Conservation (phyloP, 2,113 vertebrate species). For the Myrmecobius fasciatus region DNA sequence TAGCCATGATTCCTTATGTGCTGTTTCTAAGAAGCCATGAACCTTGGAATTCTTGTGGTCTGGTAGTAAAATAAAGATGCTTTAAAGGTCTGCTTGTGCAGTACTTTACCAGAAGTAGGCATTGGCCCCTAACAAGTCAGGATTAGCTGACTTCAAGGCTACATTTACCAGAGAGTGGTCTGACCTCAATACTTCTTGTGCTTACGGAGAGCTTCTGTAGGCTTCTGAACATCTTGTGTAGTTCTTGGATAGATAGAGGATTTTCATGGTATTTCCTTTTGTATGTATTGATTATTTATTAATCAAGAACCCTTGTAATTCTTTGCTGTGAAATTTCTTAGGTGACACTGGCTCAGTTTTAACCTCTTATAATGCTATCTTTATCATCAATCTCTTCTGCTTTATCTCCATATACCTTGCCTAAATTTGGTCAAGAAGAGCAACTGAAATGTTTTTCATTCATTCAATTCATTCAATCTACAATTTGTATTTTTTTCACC, state of each 20-base stretch:
- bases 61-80: neutral
- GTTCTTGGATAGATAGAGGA: neutral
- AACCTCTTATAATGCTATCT: neutral
- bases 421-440: neutral
- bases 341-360: neutral
- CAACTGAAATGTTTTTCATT: too few species aligned
- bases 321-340: neutral
- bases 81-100: neutral
- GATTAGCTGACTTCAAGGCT: neutral
- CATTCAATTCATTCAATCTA: neutral
- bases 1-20: neutral
- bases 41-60: conserved; percentile 7
- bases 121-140: too few species aligned
- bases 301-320: neutral
- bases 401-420: neutral
- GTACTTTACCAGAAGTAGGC: neutral
- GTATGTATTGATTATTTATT: neutral
- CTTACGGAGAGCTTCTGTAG: neutral
- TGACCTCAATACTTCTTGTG: neutral
- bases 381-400: neutral
- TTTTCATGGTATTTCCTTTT: neutral
- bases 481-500: neutral
- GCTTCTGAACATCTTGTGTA: neutral
- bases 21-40: conserved; percentile 10
- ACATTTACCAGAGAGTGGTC: neutral